Conservation (phyloP, 2,888 invertebrate species). For the Meteorus cinctellus region DNA sequence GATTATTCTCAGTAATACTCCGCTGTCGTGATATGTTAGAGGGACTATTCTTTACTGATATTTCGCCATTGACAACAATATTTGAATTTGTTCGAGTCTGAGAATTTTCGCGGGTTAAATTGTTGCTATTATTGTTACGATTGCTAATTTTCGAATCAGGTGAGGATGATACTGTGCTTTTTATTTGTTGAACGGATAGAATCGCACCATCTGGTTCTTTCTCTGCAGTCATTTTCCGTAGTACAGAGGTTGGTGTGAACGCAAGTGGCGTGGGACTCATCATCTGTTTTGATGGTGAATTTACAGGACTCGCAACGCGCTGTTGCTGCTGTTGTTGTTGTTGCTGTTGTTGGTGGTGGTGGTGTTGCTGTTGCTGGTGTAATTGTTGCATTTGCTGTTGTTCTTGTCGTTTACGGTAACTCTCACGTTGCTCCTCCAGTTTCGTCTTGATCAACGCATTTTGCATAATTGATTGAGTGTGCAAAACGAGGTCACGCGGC, state of each 20-base stretch:
- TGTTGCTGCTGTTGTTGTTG: constrained; percentile 60
- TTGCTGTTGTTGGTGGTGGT: constrained; percentile 60
- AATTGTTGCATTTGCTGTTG: constrained; percentile 75
- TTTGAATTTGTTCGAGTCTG: constrained; percentile 44
- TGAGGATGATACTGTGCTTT: constrained; percentile 46
- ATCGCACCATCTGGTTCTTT: constrained; percentile 81
- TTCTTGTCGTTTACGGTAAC: constrained; percentile 87
- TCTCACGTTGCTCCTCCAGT: constrained; percentile 90
- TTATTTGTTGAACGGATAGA: constrained; percentile 61
- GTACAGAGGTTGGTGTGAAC: constrained; percentile 94
- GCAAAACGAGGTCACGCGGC: constrained; percentile 87
- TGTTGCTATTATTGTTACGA: constrained; percentile 31
- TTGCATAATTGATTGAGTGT: constrained; percentile 91
- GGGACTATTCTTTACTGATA: constrained; percentile 7
- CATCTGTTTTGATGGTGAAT: constrained; percentile 74
- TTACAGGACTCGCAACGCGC: constrained; percentile 65
- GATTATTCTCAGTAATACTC: constrained; percentile 44
- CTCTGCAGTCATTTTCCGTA: constrained; percentile 95
- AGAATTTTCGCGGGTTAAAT: constrained; percentile 32
- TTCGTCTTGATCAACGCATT: constrained; percentile 91
- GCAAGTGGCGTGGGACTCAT: constrained; percentile 83
- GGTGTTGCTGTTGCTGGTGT: constrained; percentile 77
- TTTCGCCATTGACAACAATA: neutral
- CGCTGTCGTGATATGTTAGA: constrained; percentile 25
- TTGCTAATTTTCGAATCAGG: neutral